These are phyloP conservation scores for Cataglyphis rosenhaueri DNA, from an alignment of 2,888 invertebrate genomes.

Conservation along the genomic window DNA sequence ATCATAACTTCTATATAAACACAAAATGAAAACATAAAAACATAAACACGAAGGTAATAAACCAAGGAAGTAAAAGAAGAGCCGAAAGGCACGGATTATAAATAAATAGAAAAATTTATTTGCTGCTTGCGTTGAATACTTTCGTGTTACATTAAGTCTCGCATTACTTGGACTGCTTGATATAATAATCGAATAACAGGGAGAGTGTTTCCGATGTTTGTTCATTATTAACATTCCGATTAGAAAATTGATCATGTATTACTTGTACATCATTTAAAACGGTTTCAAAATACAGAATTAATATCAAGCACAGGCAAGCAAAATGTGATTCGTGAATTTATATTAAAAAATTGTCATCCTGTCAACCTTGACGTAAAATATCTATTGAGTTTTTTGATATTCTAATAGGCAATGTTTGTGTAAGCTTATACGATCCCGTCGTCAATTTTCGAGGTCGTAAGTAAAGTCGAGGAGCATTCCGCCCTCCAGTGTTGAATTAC, in stretches of 20 bases:
- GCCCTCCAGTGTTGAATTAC: constrained; percentile 7
- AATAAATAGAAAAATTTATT: not conserved
- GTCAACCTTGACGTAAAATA: constrained; percentile 7
- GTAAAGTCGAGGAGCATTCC: not conserved
- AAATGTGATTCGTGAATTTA: not conserved
- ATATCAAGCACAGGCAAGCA: not conserved
- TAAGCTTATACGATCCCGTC: constrained; percentile 4
- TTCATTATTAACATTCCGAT: not conserved
- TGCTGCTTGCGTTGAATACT: constrained; percentile 11
- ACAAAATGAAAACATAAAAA: too few species aligned
- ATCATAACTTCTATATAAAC: too few species aligned
- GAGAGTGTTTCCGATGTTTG: not conserved
- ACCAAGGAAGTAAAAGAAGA: too few species aligned
- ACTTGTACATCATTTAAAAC: not conserved
- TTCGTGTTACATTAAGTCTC: not conserved
- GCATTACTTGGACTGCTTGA: not conserved
- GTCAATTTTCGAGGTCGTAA: constrained; percentile 14
- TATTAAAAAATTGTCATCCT: not conserved
- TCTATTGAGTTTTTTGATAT: not conserved
- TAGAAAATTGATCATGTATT: not conserved
- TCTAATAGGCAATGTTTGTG: not conserved
- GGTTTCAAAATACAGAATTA: not conserved
- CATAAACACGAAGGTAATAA: too few species aligned
- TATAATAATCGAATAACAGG: constrained; percentile 9
- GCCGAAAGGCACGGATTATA: too few species aligned